Evolutionary conservation across 2,113 vertebrate species (phyloP).

Genomic region (Diadophis punctatus): DNA sequence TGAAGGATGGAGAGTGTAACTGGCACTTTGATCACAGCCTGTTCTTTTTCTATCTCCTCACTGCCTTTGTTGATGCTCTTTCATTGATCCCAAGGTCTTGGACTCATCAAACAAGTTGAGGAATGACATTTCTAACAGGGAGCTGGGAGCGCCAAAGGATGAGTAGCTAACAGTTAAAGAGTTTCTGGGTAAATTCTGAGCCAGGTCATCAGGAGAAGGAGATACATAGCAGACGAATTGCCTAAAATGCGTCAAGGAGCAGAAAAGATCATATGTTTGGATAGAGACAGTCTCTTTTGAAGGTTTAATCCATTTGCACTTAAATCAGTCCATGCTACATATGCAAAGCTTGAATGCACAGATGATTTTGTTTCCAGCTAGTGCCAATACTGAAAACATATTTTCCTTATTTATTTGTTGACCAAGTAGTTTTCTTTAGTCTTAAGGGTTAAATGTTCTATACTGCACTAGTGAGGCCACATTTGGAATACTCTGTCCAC

Average conservation of each 20-base stretch:
- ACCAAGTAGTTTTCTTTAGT: background rate
- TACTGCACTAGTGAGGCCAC: background rate
- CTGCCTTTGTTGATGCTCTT: background rate
- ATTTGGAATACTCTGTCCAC: background rate
- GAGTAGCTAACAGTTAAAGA: background rate
- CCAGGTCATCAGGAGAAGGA: background rate
- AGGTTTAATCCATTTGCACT: background rate
- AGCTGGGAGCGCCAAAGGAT: background rate
- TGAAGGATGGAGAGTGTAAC: conserved; percentile 13
- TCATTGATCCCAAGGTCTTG: conserved; percentile 16
- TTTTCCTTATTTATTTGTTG: background rate
- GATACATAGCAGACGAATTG: background rate
- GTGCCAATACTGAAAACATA: background rate
- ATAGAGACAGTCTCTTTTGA: background rate
- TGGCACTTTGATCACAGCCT: conserved; percentile 2
- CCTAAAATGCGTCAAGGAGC: background rate
- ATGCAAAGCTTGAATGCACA: background rate
- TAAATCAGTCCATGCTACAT: background rate
- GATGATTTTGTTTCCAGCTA: background rate
- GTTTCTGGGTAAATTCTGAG: conserved; percentile 1
- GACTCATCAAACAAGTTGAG: conserved; percentile 7
- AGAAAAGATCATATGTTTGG: background rate
- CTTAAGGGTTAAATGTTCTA: background rate
- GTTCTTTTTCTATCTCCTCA: background rate
- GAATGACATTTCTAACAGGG: conserved; percentile 3